Base-by-base conservation (phyloP, 2,113 vertebrate genomes). In the Hippocampus zosterae region DNA sequence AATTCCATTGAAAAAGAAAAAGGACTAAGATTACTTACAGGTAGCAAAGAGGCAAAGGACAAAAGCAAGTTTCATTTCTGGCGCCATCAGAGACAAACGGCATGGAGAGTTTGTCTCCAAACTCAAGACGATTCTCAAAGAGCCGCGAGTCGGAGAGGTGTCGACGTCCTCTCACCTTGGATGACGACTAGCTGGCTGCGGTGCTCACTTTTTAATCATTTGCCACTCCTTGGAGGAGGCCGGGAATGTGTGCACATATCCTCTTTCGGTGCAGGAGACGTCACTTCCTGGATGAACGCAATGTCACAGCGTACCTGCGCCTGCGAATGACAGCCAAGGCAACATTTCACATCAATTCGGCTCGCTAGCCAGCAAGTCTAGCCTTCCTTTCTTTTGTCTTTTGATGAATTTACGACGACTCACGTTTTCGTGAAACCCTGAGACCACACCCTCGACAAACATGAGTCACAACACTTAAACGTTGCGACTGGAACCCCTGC, bases 191-290 rank as follows among this genome's bases (percentile, higher is more conserved):
- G 42, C 62, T 68, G 48, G 19, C 29, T 10, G 5, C n/a, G 50
- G n/a, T 2, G 15, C 65, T n/a, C 1, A 8, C 76, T 84, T 86
- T 55, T 87, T 83, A 79, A 75, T 69, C 65, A 70, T 55, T 68
- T 66, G 77, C 83, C 87, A 80, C 86, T 70, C 87, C 85, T 81
- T 0, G 0, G 23, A 62, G 74, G 76, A 6, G 68, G 74, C 23
- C 27, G 67, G 42, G 18, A 64, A 46, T 29, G 12, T 5, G 62
- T 63, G 71, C 40, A 29, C 52, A 29, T 29, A 70, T 62, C 16
- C 57, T 13, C 56, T 50, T 68, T 63, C 63, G 0, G 0, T 44
- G 18, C 48, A 48, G 60, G 52, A 40, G 69, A 52, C 2, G 46
- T 12, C 23, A 18, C 55, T 23, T 63, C n/a, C 13, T 16, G n/a